These are phyloP conservation scores for Apamea sordens DNA, from an alignment of 2,888 invertebrate species.

Conservation along the genomic window DNA sequence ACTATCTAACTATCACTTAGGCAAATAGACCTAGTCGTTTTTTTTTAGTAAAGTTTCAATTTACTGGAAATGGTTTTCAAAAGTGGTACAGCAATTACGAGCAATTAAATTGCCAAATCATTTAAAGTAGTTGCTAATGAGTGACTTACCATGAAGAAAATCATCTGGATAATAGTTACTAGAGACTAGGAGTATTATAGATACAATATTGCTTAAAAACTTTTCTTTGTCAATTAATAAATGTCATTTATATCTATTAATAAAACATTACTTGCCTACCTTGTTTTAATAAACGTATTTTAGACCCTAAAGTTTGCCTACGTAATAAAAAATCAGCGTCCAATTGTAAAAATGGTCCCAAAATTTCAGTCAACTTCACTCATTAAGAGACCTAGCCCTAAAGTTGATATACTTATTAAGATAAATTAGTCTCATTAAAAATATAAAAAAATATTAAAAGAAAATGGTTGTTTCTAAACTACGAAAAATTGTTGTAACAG, in stretches of 20 bases:
- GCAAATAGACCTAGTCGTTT: no score
- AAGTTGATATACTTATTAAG: background rate
- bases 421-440: constrained; percentile 22
- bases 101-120: no score
- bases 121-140: no score
- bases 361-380: constrained; percentile 10
- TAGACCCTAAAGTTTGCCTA: no score
- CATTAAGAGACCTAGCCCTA: constrained; percentile 19
- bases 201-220: background rate
- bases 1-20: no score
- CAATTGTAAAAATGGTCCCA: constrained; percentile 20
- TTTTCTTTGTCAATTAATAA: background rate
- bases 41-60: no score
- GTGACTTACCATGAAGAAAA: no score
- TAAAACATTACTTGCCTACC: background rate
- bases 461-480: background rate
- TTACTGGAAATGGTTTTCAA: no score
- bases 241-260: background rate
- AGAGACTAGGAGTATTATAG: no score
- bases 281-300: background rate
- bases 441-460: constrained; percentile 13
- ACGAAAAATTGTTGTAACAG: background rate
- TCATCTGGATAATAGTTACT: no score
- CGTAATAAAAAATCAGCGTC: background rate
- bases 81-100: no score